Evolutionary conservation across 2,797 vertebrate species (phyloP).

Genomic region (Cyclopterus lumpus): DNA sequence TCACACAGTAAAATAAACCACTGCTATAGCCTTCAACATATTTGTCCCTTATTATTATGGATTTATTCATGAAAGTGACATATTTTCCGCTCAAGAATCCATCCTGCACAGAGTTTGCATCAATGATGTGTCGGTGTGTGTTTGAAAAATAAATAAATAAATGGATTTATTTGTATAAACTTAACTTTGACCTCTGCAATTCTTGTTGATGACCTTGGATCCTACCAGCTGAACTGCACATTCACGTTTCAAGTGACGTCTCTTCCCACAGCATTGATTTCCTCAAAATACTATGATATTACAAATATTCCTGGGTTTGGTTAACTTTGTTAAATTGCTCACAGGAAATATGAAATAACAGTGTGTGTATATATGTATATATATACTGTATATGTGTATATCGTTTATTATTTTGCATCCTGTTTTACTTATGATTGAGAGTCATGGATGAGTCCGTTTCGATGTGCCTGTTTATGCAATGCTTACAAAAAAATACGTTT

Average conservation of each 20-base stretch:
- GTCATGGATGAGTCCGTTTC: conserved; percentile 6
- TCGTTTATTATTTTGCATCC: not conserved
- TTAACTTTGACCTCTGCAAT: not conserved
- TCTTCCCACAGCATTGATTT: not conserved
- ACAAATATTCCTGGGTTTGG: not conserved
- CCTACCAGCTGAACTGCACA: not conserved
- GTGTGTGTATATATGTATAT: too few species aligned
- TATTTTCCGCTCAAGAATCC: not conserved
- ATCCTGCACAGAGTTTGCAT: not conserved
- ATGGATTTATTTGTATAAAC: not conserved
- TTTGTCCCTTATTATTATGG: not conserved
- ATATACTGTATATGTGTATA: not conserved
- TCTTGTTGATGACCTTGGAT: not conserved
- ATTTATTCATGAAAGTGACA: not conserved
- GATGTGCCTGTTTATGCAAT: not conserved
- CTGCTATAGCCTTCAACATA: not conserved
- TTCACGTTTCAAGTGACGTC: not conserved
- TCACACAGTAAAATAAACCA: not conserved
- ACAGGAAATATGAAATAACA: not conserved
- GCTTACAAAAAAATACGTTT: conserved; percentile 10
- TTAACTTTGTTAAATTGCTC: not conserved
- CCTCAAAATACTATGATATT: not conserved
- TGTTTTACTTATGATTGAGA: not conserved
- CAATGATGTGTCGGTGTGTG: not conserved
- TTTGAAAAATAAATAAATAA: too few species aligned